phyloP scores from a whole-genome alignment of 2,888 invertebrate species.

The Dusona sp. region DNA sequence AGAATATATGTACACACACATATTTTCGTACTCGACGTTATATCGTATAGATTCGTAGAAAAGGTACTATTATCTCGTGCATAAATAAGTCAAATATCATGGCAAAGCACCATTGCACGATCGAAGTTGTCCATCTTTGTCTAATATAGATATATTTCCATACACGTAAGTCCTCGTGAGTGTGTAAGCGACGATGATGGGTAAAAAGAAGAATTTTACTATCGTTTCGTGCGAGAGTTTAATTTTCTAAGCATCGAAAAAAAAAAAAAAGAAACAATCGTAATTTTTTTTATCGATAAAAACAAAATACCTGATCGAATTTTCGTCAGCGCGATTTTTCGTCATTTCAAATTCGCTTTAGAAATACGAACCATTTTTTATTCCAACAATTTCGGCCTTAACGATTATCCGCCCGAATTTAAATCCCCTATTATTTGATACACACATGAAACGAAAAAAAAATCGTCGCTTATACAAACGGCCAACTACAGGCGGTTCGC shows the following conservation, averaged over 20 bases:
- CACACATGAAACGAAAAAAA: neutral
- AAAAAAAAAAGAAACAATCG: neutral
- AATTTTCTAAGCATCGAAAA: neutral
- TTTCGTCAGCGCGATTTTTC: neutral
- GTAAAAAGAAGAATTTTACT: neutral
- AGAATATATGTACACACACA: constrained; percentile 17
- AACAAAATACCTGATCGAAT: no score
- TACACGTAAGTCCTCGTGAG: no score
- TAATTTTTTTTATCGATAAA: neutral
- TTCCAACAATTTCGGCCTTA: neutral
- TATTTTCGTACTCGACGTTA: neutral
- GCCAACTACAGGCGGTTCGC: neutral
- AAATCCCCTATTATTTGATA: neutral
- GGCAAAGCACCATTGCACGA: constrained; percentile 63
- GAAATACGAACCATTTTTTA: neutral
- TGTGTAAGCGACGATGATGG: no score
- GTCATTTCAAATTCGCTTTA: no score
- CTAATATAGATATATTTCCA: neutral
- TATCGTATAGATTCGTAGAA: constrained; percentile 38
- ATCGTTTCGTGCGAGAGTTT: neutral
- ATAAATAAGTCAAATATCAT: constrained; percentile 75
- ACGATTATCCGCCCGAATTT: neutral
- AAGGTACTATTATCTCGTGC: constrained; percentile 58
- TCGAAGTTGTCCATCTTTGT: constrained; percentile 62
- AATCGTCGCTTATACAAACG: neutral